Conservation (phyloP, 2,888 invertebrate species). For the Salpingus planirostris region DNA sequence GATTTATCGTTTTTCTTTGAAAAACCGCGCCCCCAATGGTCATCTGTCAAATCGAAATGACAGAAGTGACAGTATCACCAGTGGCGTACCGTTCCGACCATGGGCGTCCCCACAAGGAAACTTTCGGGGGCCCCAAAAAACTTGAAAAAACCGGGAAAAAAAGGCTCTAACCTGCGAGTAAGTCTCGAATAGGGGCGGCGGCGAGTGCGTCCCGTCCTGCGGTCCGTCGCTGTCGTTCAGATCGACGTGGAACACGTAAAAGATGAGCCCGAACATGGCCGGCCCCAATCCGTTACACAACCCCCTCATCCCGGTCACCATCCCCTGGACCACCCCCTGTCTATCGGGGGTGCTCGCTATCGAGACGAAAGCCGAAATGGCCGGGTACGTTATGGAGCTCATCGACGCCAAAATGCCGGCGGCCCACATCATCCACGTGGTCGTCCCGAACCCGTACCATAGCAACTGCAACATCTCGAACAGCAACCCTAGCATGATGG, state of each 20-base stretch:
- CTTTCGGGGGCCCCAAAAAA: too few species aligned
- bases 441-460: conserved; percentile 96
- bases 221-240: conserved; percentile 61
- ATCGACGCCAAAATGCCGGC: conserved; percentile 94
- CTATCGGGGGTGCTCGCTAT: conserved; percentile 96
- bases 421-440: conserved; percentile 99
- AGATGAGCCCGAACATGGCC: conserved; percentile 96
- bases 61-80: too few species aligned
- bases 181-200: conserved; percentile 42
- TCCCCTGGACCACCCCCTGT: conserved; percentile 71
- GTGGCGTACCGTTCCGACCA: too few species aligned
- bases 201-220: conserved; percentile 42
- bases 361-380: conserved; percentile 97
- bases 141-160: too few species aligned
- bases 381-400: conserved; percentile 96
- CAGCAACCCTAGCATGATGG: conserved; percentile 92
- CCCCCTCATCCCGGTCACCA: conserved; percentile 98
- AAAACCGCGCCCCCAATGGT: too few species aligned
- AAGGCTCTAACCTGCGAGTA: conserved; percentile 45
- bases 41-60: background rate
- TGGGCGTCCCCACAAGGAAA: too few species aligned
- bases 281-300: conserved; percentile 97
- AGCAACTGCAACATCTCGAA: conserved; percentile 96
- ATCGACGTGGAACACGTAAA: conserved; percentile 97
- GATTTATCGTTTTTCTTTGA: conserved; percentile 1